A percentile compares a stretch with the other conserved stretches of the same genome.
Evolutionary conservation across 2,113 vertebrate genomes (phyloP).

Genomic region (Rhinopomastus cyanomelas): DNA sequence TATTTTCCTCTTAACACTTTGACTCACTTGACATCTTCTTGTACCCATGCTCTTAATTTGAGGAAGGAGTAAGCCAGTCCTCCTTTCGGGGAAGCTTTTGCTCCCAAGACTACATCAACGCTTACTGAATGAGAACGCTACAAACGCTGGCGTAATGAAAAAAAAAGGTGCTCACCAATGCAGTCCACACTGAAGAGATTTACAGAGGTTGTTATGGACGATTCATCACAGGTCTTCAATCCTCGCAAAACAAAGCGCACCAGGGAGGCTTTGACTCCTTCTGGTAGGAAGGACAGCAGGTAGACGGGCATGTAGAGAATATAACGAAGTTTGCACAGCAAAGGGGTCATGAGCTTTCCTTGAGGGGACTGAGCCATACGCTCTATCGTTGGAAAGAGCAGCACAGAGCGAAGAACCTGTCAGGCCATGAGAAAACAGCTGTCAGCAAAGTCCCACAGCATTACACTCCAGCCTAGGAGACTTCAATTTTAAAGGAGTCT

Average conservation of each 20-base stretch:
- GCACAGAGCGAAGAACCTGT: conserved; percentile 85
- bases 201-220: conserved; percentile 67
- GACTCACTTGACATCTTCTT: neutral
- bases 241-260: conserved; percentile 67
- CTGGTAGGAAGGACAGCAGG: conserved; percentile 84
- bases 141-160: neutral
- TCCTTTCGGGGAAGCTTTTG: neutral
- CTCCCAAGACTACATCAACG: neutral
- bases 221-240: conserved; percentile 64
- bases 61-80: neutral
- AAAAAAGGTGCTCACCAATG: conserved; percentile 77
- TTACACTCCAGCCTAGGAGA: neutral
- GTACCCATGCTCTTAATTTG: neutral
- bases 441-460: neutral
- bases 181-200: conserved; percentile 84
- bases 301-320: conserved; percentile 82
- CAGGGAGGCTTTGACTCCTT: conserved; percentile 76
- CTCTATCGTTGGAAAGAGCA: conserved; percentile 96
- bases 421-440: rapidly evolving
- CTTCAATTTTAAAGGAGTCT: rapidly evolving
- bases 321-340: conserved; percentile 88
- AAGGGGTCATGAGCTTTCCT: conserved; percentile 86
- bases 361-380: conserved; percentile 87
- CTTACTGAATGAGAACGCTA: neutral
- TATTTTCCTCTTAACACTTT: neutral